Evolutionary conservation across 2,888 invertebrate species (phyloP).

Genomic region (Philhelius pedissequus): DNA sequence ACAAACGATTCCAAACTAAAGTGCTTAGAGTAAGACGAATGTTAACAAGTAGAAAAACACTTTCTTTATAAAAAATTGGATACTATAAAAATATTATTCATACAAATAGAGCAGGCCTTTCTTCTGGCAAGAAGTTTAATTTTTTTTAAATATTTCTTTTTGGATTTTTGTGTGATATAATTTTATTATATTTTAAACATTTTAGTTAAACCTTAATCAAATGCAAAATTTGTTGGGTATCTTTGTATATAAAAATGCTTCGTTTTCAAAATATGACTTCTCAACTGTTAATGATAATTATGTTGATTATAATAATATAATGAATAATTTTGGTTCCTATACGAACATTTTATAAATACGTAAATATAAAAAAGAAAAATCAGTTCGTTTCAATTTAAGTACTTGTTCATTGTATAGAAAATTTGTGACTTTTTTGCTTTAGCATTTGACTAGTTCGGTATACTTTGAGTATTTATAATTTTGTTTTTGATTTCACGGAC

Average conservation of each 20-base stretch:
- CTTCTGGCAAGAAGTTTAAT: conserved; percentile 28
- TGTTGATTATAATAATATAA: neutral
- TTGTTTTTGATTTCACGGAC: neutral
- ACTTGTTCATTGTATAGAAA: neutral
- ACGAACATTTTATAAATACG: conserved; percentile 4
- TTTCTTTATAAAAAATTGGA: neutral
- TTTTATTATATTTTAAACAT: neutral
- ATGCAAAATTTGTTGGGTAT: conserved; percentile 1
- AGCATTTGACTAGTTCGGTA: conserved; percentile 54
- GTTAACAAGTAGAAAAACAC: conserved; percentile 24
- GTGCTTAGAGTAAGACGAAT: conserved; percentile 6
- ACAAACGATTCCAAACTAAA: neutral
- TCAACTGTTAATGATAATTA: neutral
- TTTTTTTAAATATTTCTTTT: conserved; percentile 14
- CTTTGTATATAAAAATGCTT: conserved; percentile 13
- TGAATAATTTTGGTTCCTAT: neutral
- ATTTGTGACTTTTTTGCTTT: conserved; percentile 20
- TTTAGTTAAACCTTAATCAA: too few relatives aligned
- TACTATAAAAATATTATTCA: neutral
- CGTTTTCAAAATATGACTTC: conserved; percentile 1
- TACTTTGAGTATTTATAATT: conserved; percentile 36
- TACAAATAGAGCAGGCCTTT: neutral
- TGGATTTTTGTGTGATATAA: conserved; percentile 10
- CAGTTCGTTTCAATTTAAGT: conserved; percentile 34
- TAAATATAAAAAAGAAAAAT: conserved; percentile 25